Evolutionary conservation across 2,113 vertebrate species (phyloP), one percentile per base, ranked within the genome.

Genomic region (Hylia prasina): DNA sequence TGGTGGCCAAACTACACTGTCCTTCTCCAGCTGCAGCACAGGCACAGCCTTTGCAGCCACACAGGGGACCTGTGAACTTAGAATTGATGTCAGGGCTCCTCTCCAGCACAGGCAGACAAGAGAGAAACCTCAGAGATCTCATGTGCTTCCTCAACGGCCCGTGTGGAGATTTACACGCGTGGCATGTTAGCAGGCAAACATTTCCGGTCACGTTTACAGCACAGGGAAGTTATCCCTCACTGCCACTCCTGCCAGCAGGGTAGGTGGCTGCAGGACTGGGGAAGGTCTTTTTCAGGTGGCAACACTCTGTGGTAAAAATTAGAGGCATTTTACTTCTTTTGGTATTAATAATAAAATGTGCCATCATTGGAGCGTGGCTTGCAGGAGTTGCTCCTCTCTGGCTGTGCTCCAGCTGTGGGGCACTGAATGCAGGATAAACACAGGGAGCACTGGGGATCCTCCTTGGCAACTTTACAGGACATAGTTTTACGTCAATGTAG

Each of bases 1-100:
- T 31, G 27, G 35, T 31, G 83, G 42, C 40, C 0, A 3, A 42
- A 24, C 31, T 50, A 1, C 0, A 0, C 40, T 72, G 57, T 18
- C 45, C 31, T 39, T 35, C 80, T 48, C 37, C 70, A 23, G 13
- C 45, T 54, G 31, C 60, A 16, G n/a, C 77, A 25, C 4, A 14
- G 66, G 19, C 84, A 64, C 37, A 65, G 51, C 42, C 39, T 47
- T 11, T 35, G 60, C 66, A 61, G 44, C 63, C 31, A 6, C 7
- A 14, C 30, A 42, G 31, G 9, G 40, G 2, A 30, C 11, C 61
- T 84, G 35, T 2, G 4, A n/a, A 11, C 42, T 11, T 7, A 8
- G 14, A n/a, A 19, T 24, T 10, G 37, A 27, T 0, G 0, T 24
- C 61, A 73, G 35, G 42, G 53, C 25, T 78, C n/a, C 70, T 40